phyloP scores from a whole-genome alignment of 2,113 vertebrate genomes.

The Cyanoramphus novaezelandiae region DNA sequence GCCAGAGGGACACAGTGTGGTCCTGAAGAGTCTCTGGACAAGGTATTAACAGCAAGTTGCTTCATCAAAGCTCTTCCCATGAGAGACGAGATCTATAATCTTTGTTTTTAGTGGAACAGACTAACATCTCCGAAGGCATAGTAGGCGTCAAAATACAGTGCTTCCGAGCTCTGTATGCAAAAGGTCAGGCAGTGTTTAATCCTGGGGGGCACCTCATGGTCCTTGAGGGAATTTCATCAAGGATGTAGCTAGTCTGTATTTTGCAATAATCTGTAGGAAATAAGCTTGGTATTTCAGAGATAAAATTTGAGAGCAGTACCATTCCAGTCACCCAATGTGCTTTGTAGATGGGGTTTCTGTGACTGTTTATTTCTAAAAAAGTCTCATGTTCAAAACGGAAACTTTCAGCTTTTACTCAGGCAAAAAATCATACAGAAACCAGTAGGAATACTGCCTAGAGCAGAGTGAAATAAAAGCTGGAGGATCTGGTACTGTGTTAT shows the following conservation, averaged over 20 bases:
- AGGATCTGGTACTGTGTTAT: conserved; percentile 36
- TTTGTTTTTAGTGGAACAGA: conserved; percentile 50
- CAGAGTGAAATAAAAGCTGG: conserved; percentile 38
- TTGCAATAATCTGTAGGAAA: conserved; percentile 46
- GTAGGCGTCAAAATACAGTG: conserved; percentile 7
- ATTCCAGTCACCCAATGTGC: not conserved
- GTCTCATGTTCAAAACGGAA: conserved; percentile 15
- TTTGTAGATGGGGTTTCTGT: conserved; percentile 22
- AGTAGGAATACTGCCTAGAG: conserved; percentile 3
- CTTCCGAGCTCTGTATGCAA: not conserved
- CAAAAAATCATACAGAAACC: conserved; percentile 19
- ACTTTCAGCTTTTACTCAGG: not conserved
- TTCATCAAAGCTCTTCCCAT: conserved; percentile 16
- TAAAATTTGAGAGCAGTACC: not conserved
- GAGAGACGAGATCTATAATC: not conserved
- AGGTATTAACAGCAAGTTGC: conserved; percentile 18
- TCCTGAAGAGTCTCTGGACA: not conserved
- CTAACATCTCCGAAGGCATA: not conserved
- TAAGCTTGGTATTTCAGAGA: conserved; percentile 35
- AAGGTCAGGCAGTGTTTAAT: conserved; percentile 32
- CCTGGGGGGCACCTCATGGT: conserved; percentile 1
- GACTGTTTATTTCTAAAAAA: conserved; percentile 12
- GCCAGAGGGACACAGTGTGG: not conserved
- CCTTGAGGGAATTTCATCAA: conserved; percentile 37
- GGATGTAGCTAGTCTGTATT: conserved; percentile 14